Evolutionary conservation across 2,113 vertebrate species (phyloP), one percentile per base, ranked within the genome.

Genomic region (Cyprinodon tularosa): DNA sequence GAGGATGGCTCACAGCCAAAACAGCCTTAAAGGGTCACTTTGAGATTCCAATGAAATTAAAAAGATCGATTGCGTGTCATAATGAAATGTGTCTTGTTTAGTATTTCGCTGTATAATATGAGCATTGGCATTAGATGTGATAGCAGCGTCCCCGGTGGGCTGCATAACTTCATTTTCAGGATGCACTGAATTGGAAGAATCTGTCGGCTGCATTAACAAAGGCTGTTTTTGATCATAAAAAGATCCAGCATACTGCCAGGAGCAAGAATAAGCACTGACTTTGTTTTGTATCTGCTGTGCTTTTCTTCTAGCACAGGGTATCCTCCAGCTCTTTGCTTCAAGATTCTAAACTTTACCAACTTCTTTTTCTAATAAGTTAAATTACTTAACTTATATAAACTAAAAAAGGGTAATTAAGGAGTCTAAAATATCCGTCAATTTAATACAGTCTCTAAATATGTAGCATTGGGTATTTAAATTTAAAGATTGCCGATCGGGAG

Each of bases 161-260:
- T 62, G 71, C 39, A 40, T 78, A 42, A 82, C 76, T 83, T 13
- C 14, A 83, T 86, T 80, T 69, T 47, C 39, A 66, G 66, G 75
- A 73, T 57, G 72, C 29, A 44, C 64, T 44, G 70, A 83, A 71
- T 37, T 7, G 50, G n/a, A 68, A 60, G 61, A 72, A 77, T 81
- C 47, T 74, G 79, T 76, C 69, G 50, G 50, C 50, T 22, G 57
- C 62, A 42, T 80, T 47, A 44, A 38, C 45, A 57, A 57, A 57
- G 50, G 50, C 50, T 57, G 50, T 20, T 57, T 57, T 57, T 57
- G 50, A 57, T 57, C 50, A n/a, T 20, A 57, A 57, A 57, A 8
- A 2, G 3, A n/a, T 7, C 20, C 50, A 5, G 50, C 17, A 5
- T 8, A 20, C 50, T 9, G 50, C 50, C 50, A 20, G 50, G 7